Evolutionary conservation across 35 echinoderm and acorn worm genomes (phyloP), one percentile per base, ranked within the genome.

Genomic region (Nesometra sesokonis): DNA sequence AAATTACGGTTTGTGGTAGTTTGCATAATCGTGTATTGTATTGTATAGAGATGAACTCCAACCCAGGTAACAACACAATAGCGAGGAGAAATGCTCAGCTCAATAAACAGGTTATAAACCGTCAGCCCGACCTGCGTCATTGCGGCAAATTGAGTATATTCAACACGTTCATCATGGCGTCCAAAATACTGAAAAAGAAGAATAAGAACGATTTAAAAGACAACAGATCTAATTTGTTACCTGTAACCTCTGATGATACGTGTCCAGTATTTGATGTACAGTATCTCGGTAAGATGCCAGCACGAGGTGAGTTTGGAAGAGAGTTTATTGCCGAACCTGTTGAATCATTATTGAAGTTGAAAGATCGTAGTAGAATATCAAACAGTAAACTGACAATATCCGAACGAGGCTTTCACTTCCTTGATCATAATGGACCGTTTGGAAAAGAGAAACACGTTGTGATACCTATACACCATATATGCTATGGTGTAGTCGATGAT

Each of bases 401-500:
- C 32, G 89, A 90, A 80, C 94, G 90, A 43, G 96, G 96, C 7
- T 99, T 99, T 84, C 96, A 99, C 81, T 99, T 99, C 77, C 77
- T 99, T 29, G 96, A 94, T 80, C 84, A 87, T 7, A 90, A 99
- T 77, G 96, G 96, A 67, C 89, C 96, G 0, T 99, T 99, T 80
- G 96, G 96, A 31, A 99, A 99, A 78, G 96, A 94, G 46, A 99
- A 94, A 34, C 96, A 99, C 77, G 93, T 99, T 37, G 46, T 99
- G 7, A 99, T 99, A 82, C 96, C 96, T 23, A 89, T 99, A 37
- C 92, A 99, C 78, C 93, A 99, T 46, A 91, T 99, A 21, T 99
- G 96, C 46, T 99, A 99, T 34, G 96, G 96, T 11, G 92, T 99
- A n/a, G 96, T 93, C 2, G 96, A 99, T 38, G 92, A 93, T 57